A percentile compares a stretch with the other conserved stretches of the same genome.
phyloP scores from a whole-genome alignment of 1,140 invertebrate genomes.

The Mylabris phalerata region DNA sequence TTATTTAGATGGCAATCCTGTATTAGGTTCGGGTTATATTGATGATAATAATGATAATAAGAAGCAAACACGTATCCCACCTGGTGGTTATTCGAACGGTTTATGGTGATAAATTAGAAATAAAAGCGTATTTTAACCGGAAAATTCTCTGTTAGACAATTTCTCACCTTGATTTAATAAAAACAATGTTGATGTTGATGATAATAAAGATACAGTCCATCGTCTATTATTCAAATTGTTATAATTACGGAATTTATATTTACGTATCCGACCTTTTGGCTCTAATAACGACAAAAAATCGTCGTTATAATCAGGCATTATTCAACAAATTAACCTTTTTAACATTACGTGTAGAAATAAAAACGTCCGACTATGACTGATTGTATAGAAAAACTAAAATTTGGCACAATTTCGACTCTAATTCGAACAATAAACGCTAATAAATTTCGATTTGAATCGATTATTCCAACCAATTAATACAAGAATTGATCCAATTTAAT shows the following conservation, averaged over 20 bases:
- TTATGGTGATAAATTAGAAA: slow-evolving; percentile 39
- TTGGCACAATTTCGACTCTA: background rate
- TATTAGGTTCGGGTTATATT: slow-evolving; percentile 46
- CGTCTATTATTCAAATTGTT: slow-evolving; percentile 11
- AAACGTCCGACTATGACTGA: background rate
- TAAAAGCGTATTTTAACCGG: too few species aligned
- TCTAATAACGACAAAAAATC: slow-evolving; percentile 8
- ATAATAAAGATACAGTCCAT: slow-evolving; percentile 26
- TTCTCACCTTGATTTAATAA: slow-evolving; percentile 17
- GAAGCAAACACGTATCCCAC: slow-evolving; percentile 20
- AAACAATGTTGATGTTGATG: slow-evolving; percentile 12
- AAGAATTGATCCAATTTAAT: too few species aligned
- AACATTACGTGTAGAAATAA: background rate
- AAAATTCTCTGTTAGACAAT: too few species aligned
- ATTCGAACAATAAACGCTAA: background rate
- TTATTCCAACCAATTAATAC: too few species aligned
- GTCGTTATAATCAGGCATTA: slow-evolving; percentile 26
- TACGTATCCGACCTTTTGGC: slow-evolving; percentile 21
- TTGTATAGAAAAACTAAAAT: background rate
- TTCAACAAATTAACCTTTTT: slow-evolving; percentile 3
- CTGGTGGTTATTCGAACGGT: slow-evolving; percentile 47
- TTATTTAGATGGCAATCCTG: slow-evolving; percentile 47
- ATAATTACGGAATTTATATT: slow-evolving; percentile 25
- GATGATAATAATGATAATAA: slow-evolving; percentile 6
- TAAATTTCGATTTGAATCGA: too few species aligned